Base-by-base conservation (phyloP, 2,888 invertebrate genomes). In the Minunthozetes semirufus region DNA sequence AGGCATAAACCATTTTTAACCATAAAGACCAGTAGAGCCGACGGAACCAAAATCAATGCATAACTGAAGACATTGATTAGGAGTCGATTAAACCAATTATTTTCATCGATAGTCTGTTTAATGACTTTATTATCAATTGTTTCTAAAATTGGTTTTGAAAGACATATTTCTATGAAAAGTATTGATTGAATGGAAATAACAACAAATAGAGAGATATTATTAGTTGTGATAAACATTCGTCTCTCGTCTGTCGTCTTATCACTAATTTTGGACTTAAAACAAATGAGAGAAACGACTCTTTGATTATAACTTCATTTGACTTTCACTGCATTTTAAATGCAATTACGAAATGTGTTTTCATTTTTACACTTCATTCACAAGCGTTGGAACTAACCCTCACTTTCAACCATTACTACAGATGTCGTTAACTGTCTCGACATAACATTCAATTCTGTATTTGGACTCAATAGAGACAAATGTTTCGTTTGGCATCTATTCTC, bases 41-140 rank as follows among this genome's bases (percentile, higher is more conserved):
- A 92, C 0, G 96, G 95, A 76, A 94, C 83, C 81, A 95, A 86
- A 75, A 97, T 86, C n/a, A 93, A 92, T 3, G 89, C 88, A 83
- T 96, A 97, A 17, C 94, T 94, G 22, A 92, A 85, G 74, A 93
- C 85, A 84, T 96, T 96, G 29, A 92, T 85, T 56, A 88, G 81
- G 56, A 95, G 85, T 78, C 90, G 88, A 79, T 92, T 85, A 22
- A 92, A 81, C 95, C 95, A 93, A 29, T 63, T 15, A 13, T 63
- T 63, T n/a, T 63, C 61, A 59, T 59, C 59, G 19, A 59, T 33
- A 5, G 33, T 33, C 33, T 3, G 4, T 33, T 33, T 33, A 33
- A 33, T 33, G 19, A 25, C 29, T 25, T 33, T n/a, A 63, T 22
- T 33, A n/a, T 9, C 29, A 27, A 1, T 25, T 15, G n/a, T 8